These are phyloP conservation scores for Epistrophe eligans DNA, from an alignment of 2,888 invertebrate species.

Conservation along the genomic window DNA sequence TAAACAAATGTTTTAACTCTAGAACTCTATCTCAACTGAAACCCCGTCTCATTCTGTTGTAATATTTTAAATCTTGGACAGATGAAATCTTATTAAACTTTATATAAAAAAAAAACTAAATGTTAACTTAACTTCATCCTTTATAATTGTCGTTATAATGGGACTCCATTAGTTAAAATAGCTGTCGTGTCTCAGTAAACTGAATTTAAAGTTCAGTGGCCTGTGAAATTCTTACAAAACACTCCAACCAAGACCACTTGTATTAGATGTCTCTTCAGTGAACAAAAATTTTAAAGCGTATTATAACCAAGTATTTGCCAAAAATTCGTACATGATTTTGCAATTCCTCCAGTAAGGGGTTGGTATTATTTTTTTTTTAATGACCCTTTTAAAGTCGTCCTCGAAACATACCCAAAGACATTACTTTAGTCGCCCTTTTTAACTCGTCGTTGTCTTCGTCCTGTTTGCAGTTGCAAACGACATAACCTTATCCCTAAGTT, in stretches of 20 bases:
- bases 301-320: slow-evolving; percentile 27
- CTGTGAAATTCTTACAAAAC: slow-evolving; percentile 27
- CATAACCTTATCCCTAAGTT: slow-evolving; percentile 53
- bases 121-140: neutral
- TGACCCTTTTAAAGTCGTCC: slow-evolving; percentile 42
- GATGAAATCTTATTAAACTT: neutral
- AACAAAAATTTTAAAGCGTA: slow-evolving; percentile 16
- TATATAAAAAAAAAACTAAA: neutral
- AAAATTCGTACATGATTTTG: slow-evolving; percentile 21
- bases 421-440: slow-evolving; percentile 35
- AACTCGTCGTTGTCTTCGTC: slow-evolving; percentile 4
- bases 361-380: slow-evolving; percentile 20
- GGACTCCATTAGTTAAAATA: slow-evolving; percentile 29
- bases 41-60: neutral
- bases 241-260: slow-evolving; percentile 35
- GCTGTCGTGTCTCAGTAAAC: slow-evolving; percentile 10
- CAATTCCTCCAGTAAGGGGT: neutral
- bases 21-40: neutral
- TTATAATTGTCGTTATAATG: slow-evolving; percentile 26
- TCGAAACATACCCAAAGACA: slow-evolving; percentile 9
- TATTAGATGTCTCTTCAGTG: neutral
- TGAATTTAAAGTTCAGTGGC: slow-evolving; percentile 23
- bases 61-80: neutral
- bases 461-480: slow-evolving; percentile 17
- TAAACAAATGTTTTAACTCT: neutral